A percentile compares a stretch with the other conserved stretches of the same genome.
Conservation (phyloP, 92 coral and sea anemone species). For the Parazoanthus swiftii region DNA sequence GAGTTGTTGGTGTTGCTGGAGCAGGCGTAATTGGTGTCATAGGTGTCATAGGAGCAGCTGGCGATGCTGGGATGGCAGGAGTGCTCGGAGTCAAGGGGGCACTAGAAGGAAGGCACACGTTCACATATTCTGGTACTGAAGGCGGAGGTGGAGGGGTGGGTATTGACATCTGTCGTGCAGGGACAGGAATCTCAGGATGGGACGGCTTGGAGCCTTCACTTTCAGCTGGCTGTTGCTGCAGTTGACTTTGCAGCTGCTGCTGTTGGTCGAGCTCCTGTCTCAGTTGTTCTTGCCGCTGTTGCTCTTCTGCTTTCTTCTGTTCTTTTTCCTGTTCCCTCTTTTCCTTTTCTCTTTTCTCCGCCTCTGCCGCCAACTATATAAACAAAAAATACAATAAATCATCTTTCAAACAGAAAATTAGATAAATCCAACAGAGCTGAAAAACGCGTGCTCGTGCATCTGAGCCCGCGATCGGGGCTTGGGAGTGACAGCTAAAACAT, state of each 20-base stretch:
- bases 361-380: slow-evolving; percentile 42
- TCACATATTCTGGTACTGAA: background rate
- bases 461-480: no score
- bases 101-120: slow-evolving; percentile 23
- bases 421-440: no score
- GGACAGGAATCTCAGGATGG: slow-evolving; percentile 16
- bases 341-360: slow-evolving; percentile 35
- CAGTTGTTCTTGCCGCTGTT: slow-evolving; percentile 37
- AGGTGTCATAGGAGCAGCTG: slow-evolving; percentile 74
- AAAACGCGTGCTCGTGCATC: no score
- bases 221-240: slow-evolving; percentile 24
- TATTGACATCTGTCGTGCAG: slow-evolving; percentile 33
- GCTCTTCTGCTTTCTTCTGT: slow-evolving; percentile 29
- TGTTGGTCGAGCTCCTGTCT: slow-evolving; percentile 35
- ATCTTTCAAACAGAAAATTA: background rate
- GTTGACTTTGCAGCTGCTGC: slow-evolving; percentile 17
- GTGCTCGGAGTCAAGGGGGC: slow-evolving; percentile 43
- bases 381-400: background rate
- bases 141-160: slow-evolving; percentile 44
- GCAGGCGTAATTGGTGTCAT: slow-evolving; percentile 71
- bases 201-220: slow-evolving; percentile 32
- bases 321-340: slow-evolving; percentile 38
- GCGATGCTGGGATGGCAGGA: slow-evolving; percentile 52
- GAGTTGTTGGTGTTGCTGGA: slow-evolving; percentile 65
- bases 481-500: no score